phyloP scores from a whole-genome alignment of 2,797 vertebrate genomes.

The Antrozous pallidus region DNA sequence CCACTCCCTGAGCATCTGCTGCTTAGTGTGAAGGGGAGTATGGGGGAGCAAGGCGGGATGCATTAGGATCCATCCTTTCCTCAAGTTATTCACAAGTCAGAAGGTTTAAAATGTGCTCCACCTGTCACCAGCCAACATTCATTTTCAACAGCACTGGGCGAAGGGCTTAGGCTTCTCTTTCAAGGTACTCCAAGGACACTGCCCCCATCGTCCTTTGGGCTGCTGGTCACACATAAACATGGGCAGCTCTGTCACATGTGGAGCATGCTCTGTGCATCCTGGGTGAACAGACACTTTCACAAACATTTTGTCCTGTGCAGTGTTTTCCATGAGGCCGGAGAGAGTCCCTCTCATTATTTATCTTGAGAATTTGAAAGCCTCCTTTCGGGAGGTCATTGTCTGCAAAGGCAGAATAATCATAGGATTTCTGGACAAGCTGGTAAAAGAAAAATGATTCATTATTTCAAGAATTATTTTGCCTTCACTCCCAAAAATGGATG shows the following conservation, averaged over 20 bases:
- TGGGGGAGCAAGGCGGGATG: neutral
- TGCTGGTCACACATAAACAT: neutral
- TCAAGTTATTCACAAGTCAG: constrained; percentile 31
- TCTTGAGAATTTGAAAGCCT: constrained; percentile 70
- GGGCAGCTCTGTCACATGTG: neutral
- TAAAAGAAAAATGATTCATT: constrained; percentile 81
- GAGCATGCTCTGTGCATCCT: constrained; percentile 43
- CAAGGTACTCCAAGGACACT: neutral
- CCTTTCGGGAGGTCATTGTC: constrained; percentile 80
- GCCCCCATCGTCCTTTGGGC: neutral
- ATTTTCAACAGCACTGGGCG: neutral
- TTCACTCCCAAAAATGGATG: constrained; percentile 76
- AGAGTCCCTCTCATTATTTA: constrained; percentile 78
- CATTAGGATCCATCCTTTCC: constrained; percentile 22
- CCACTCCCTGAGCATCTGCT: neutral
- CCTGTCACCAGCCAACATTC: neutral
- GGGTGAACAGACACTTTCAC: constrained; percentile 55
- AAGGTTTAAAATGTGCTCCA: constrained; percentile 31
- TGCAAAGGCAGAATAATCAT: constrained; percentile 80
- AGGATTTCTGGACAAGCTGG: constrained; percentile 79
- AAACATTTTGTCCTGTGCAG: constrained; percentile 57
- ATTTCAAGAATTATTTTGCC: constrained; percentile 83
- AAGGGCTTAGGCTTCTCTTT: neutral
- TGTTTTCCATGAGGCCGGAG: constrained; percentile 70
- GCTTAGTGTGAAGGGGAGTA: neutral